Evolutionary conservation across 30 jellyfish, hydroid and myxozoan genomes (phyloP).

Genomic region (Aurelia coerulea): DNA sequence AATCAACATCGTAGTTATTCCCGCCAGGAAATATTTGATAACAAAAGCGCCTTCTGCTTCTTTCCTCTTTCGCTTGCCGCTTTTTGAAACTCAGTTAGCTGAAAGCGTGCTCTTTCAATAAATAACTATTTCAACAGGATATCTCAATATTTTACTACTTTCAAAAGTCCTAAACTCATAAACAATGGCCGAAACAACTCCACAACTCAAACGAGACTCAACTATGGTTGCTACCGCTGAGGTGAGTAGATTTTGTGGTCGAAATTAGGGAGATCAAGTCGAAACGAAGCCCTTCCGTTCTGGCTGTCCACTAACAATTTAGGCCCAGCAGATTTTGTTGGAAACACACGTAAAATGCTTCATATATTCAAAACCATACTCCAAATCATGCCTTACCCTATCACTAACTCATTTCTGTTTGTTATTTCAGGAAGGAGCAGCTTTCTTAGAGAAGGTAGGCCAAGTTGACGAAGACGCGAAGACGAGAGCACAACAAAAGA

Average conservation of each 20-base stretch:
- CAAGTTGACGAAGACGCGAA: constrained; percentile 73
- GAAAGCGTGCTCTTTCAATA: constrained; percentile 9
- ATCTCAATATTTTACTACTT: not conserved
- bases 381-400: too few species aligned
- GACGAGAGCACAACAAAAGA: constrained; percentile 76
- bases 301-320: too few species aligned
- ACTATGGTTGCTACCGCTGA: constrained; percentile 83
- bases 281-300: too few species aligned
- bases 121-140: too few species aligned
- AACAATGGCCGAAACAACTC: constrained; percentile 58
- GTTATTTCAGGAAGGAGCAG: constrained; percentile 61
- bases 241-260: constrained; percentile 33
- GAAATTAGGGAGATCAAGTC: too few species aligned
- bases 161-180: not conserved
- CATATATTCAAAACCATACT: too few species aligned
- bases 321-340: too few species aligned
- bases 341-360: too few species aligned
- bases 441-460: constrained; percentile 63
- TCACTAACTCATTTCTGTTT: not conserved
- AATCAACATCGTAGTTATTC: constrained; percentile 30
- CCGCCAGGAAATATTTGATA: constrained; percentile 68
- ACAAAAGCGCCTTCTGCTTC: constrained; percentile 28
- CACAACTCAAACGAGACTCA: constrained; percentile 73
- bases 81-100: constrained; percentile 34
- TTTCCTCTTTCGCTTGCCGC: constrained; percentile 43